Evolutionary conservation across 1,140 invertebrate species (phyloP), one percentile per base, ranked within the genome.

Genomic region (Hormaphis cornu): DNA sequence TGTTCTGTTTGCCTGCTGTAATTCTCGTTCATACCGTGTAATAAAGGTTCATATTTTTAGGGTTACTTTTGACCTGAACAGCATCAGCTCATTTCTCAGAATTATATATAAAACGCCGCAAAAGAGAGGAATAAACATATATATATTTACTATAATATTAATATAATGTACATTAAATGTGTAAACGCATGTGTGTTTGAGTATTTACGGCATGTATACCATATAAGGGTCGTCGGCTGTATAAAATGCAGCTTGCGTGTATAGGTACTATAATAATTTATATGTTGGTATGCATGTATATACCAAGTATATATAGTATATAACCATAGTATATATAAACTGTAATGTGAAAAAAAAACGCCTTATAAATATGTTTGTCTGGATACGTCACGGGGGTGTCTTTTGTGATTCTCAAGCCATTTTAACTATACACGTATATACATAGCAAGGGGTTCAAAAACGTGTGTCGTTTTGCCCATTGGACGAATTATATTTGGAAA

Each of bases 401-500:
- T 16, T 66, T 66, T 66, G 59, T 46, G 16, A 33, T 66, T 48
- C 16, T 12, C 42, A 61, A 61, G 20, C 28, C 28, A 30, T 48
- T 46, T 30, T 12, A 46, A 44, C 40, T 9, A 48, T 33, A 20
- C 20, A n/a, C n/a, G n/a, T 33, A 22, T 20, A 28, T 48, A n/a
- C n/a, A n/a, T n/a, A n/a, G n/a, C n/a, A 33, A 66, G 59, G 59
- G 59, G 59, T 66, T 66, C 59, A 37, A 66, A 66, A 66, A 66
- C 16, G 22, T 44, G 44, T 48, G 16, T 20, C 44, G n/a, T n/a
- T n/a, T n/a, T n/a, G n/a, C n/a, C n/a, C n/a, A 66, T 66, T 66
- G 59, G 59, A 44, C 18, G 24, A 37, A 37, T 37, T 16, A 24
- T 1, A 20, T 40, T 56, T n/a, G n/a, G n/a, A 26, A 1, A 46